phyloP scores from a whole-genome alignment of 2,113 vertebrate genomes.

The Labrus mixtus region DNA sequence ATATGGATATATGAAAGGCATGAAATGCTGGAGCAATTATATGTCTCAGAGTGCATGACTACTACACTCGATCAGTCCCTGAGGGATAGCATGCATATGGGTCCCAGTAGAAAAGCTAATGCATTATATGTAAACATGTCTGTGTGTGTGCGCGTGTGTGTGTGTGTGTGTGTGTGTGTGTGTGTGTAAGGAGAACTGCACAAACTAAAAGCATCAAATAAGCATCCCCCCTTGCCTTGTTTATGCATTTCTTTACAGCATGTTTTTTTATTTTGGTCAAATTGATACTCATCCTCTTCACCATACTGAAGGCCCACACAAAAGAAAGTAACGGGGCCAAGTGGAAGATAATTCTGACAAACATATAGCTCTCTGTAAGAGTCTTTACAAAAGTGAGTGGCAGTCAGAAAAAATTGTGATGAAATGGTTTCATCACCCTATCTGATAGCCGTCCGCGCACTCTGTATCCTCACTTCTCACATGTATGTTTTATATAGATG shows the following conservation, averaged over 20 bases:
- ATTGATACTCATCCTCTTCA: conserved; percentile 22
- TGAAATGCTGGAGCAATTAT: conserved; percentile 21
- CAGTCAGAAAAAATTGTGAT: conserved; percentile 57
- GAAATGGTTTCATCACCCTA: conserved; percentile 68
- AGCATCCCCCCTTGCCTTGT: conserved; percentile 12
- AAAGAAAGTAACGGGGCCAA: conserved; percentile 34
- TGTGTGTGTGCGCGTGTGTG: background rate
- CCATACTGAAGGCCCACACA: conserved; percentile 22
- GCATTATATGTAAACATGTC: conserved; percentile 21
- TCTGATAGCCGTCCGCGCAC: conserved; percentile 45
- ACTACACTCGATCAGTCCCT: conserved; percentile 49
- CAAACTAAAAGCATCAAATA: conserved; percentile 57
- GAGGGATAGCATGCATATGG: conserved; percentile 41
- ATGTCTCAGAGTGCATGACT: conserved; percentile 43
- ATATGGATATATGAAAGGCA: conserved; percentile 2
- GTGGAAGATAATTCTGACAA: conserved; percentile 59
- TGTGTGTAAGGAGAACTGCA: conserved; percentile 35
- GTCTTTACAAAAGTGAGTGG: conserved; percentile 54
- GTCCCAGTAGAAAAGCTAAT: conserved; percentile 53
- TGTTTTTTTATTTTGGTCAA: background rate
- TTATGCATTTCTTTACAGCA: conserved; percentile 1
- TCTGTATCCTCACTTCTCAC: conserved; percentile 49
- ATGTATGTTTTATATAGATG: conserved; percentile 76
- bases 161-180: conserved; percentile 11
- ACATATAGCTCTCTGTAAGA: conserved; percentile 45